These are phyloP conservation scores for Passer montanus DNA, from an alignment of 2,113 vertebrate genomes.

Conservation along the genomic window DNA sequence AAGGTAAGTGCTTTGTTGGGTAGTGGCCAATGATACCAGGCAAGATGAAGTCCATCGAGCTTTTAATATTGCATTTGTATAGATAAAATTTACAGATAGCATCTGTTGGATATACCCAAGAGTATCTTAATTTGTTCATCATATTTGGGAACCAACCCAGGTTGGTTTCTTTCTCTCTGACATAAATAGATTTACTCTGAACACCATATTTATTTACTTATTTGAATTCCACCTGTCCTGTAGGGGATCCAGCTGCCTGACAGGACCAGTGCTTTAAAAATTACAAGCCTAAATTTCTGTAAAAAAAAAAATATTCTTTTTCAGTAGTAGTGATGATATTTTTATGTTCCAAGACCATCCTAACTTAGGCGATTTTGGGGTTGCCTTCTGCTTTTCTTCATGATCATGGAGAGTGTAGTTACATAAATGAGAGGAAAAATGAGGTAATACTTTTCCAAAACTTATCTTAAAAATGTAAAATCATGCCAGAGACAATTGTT, in stretches of 20 bases:
- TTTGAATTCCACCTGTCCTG: neutral
- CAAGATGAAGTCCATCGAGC: neutral
- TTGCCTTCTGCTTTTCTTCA: neutral
- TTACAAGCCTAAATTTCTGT: neutral
- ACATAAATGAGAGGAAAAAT: neutral
- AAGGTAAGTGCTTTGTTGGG: slow-evolving; percentile 34
- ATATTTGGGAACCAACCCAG: neutral
- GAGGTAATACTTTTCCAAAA: neutral
- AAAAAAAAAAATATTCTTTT: neutral
- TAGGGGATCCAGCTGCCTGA: neutral
- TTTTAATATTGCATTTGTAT: neutral
- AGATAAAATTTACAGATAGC: slow-evolving; percentile 12
- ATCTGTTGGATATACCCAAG: neutral
- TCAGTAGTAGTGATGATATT: neutral
- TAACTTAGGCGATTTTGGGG: neutral
- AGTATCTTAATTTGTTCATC: neutral
- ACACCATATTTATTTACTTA: neutral
- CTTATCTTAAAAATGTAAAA: neutral
- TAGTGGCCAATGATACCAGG: neutral
- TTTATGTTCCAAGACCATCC: neutral
- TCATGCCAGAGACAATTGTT: neutral
- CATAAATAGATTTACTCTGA: neutral
- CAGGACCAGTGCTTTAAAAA: neutral
- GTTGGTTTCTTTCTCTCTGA: neutral
- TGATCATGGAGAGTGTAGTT: neutral